Base-by-base conservation (phyloP, 1,140 invertebrate genomes). In the Sycophaga agraensis region DNA sequence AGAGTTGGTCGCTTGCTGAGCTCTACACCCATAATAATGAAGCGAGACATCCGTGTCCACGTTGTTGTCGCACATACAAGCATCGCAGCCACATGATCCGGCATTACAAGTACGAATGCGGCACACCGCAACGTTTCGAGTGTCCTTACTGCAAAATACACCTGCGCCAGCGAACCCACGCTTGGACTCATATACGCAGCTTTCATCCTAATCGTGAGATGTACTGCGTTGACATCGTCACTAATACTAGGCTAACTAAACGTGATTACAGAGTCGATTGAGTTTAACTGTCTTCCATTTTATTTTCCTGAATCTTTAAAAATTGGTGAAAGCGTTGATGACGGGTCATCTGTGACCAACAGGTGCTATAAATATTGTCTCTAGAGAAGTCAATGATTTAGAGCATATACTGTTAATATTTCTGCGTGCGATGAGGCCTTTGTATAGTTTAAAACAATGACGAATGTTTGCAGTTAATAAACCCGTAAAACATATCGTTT, bases 91-190 rank as follows among this genome's bases (percentile, higher is more conserved):
- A 79, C 67, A 73, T 81, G 72, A 77, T 75, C 24, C 78, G 82
- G 1, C 85, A 87, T 72, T 77, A 81, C 63, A 83, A 80, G 57
- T 86, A 83, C 67, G 85, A 86, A 68, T 86, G 85, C 66, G 84
- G 84, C 7, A 77, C 78, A 1, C 75, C 80, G 22, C 81, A 83
- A 19, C 74, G 83, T 63, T 85, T 85, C 62, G 69, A 78, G 37
- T 86, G 85, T 53, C 83, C 84, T 0, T 75, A 82, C 51, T 86
- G 84, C 70, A 73, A 75, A 31, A 71, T 79, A 9, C 77, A 75
- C 51, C 63, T 79, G 14, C 71, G 80, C 1, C 79, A 83, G 50
- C 74, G 80, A 4, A 76, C 76, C 4, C 73, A 77, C 50, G 75
- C 78, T 1, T 80, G 78, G 78, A 74, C 73, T 1, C 78, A 80